Percentiles rank a stretch among this genome's conserved stretches.
phyloP scores from a whole-genome alignment of 2,797 vertebrate species.

The Tapera naevia region DNA sequence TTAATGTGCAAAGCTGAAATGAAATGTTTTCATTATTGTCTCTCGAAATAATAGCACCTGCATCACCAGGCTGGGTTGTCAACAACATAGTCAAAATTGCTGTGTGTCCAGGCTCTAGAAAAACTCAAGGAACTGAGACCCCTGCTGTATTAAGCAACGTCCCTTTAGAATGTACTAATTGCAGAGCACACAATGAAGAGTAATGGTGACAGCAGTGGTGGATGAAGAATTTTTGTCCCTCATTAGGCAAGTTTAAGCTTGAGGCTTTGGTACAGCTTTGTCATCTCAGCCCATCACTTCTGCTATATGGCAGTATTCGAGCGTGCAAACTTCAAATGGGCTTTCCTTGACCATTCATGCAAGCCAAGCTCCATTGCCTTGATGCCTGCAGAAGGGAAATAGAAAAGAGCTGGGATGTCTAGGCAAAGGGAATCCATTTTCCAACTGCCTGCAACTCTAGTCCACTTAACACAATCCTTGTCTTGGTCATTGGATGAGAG shows the following conservation, averaged over 20 bases:
- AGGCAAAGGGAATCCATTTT: background rate
- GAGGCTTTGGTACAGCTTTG: conserved; percentile 37
- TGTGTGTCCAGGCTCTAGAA: background rate
- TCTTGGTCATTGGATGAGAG: background rate
- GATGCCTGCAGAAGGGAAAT: background rate
- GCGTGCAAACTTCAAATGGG: background rate
- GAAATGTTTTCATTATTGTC: conserved; percentile 29
- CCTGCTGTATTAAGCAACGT: background rate
- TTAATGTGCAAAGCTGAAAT: background rate
- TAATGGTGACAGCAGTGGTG: conserved; percentile 45
- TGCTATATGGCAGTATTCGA: background rate
- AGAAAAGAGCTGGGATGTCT: background rate
- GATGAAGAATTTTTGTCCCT: conserved; percentile 61
- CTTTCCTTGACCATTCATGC: background rate
- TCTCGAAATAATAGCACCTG: conserved; percentile 1
- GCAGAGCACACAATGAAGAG: conserved; percentile 37
- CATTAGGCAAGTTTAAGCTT: conserved; percentile 48
- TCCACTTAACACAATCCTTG: background rate
- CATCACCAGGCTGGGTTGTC: background rate
- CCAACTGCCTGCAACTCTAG: background rate
- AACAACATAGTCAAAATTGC: conserved; percentile 2
- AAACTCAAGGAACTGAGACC: background rate
- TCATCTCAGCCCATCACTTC: conserved; percentile 38
- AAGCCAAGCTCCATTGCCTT: background rate
- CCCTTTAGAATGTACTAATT: conserved; percentile 42